A percentile compares a stretch with the other conserved stretches of the same genome.
phyloP scores from a whole-genome alignment of 2,888 invertebrate genomes.

The Athripsodes cinereus region DNA sequence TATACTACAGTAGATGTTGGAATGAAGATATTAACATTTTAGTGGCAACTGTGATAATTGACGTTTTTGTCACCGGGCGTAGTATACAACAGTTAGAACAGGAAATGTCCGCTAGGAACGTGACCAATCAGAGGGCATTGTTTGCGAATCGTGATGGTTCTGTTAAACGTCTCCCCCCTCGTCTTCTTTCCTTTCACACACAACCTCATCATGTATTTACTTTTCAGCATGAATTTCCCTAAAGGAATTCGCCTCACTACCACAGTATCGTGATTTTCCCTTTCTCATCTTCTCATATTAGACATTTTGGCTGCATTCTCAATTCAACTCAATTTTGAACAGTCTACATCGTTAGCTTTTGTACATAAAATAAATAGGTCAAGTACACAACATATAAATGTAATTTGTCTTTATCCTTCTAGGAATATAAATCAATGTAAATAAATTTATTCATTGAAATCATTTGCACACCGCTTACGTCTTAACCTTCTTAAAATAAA shows the following conservation, averaged over 20 bases:
- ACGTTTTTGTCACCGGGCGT: slow-evolving; percentile 5
- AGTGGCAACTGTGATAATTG: not conserved
- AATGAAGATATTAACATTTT: not conserved
- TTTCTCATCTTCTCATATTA: not conserved
- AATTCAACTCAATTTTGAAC: too few relatives aligned
- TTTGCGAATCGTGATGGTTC: slow-evolving; percentile 22
- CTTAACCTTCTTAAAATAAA: too few relatives aligned
- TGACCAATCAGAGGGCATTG: slow-evolving; percentile 27
- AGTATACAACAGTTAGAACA: slow-evolving; percentile 4
- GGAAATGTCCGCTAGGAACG: slow-evolving; percentile 21
- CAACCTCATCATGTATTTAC: not conserved
- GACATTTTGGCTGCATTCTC: too few relatives aligned
- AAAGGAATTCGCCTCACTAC: not conserved
- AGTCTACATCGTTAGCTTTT: too few relatives aligned
- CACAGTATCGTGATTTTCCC: not conserved
- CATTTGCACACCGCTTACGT: too few relatives aligned
- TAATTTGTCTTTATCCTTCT: too few relatives aligned
- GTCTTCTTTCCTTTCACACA: not conserved
- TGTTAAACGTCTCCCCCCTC: slow-evolving; percentile 7
- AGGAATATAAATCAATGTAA: too few relatives aligned
- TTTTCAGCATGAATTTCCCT: not conserved
- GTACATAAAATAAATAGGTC: too few relatives aligned
- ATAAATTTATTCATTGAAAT: too few relatives aligned
- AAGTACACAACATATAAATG: too few relatives aligned
- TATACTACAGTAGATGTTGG: too few relatives aligned